These are phyloP conservation scores for Clusia tigrina DNA, from an alignment of 2,888 invertebrate species.

Conservation along the genomic window DNA sequence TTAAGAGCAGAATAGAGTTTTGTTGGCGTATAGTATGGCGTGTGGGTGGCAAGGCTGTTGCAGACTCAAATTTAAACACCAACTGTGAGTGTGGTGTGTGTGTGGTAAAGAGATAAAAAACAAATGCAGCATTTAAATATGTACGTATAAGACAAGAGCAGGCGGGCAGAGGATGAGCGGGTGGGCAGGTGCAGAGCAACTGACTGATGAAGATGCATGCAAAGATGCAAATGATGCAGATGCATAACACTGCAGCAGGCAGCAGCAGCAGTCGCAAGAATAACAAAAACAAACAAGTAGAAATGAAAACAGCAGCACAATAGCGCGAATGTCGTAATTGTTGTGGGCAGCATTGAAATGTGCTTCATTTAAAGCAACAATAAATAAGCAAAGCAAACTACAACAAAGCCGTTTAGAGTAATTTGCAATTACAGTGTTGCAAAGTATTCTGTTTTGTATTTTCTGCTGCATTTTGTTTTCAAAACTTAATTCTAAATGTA, in stretches of 20 bases:
- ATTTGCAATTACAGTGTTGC: constrained; percentile 3
- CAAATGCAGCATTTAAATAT: background rate
- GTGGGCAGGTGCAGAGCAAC: too few relatives aligned
- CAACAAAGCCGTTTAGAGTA: too few relatives aligned
- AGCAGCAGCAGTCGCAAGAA: constrained; percentile 13
- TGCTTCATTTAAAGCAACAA: background rate
- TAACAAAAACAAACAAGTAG: background rate
- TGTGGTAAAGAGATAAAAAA: too few relatives aligned
- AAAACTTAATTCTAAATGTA: background rate
- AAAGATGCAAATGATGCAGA: background rate
- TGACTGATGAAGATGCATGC: background rate
- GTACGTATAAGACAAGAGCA: background rate
- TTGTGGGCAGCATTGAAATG: constrained; percentile 11
- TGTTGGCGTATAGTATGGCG: background rate
- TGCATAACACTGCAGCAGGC: constrained; percentile 1
- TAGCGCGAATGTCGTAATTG: constrained; percentile 10
- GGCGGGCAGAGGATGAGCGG: background rate
- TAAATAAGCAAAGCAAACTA: background rate
- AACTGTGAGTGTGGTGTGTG: background rate
- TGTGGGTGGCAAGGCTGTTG: constrained; percentile 1
- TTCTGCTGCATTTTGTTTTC: too few relatives aligned
- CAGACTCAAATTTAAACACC: too few relatives aligned
- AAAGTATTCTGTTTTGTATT: background rate
- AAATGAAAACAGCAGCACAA: constrained; percentile 2
- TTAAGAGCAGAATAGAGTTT: background rate